Conservation (phyloP, 2,888 invertebrate species). For the Rhorus exstirpatorius region DNA sequence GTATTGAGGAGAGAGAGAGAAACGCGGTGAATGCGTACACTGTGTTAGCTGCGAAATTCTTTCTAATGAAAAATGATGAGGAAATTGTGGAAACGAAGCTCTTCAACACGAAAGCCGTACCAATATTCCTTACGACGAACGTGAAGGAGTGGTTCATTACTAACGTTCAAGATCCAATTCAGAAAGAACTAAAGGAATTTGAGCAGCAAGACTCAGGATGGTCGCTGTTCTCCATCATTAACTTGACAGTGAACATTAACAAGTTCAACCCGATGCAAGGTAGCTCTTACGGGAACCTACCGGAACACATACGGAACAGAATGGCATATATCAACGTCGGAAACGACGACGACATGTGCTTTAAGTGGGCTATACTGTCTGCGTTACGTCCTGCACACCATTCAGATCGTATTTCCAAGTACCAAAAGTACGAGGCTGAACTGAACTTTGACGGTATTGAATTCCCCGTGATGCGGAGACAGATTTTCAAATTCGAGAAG, state of each 20-base stretch:
- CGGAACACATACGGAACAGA: conserved; percentile 12
- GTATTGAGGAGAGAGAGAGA: conserved; percentile 7
- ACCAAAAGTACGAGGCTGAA: conserved; percentile 32
- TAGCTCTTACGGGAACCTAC: conserved; percentile 71
- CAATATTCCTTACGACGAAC: too few species aligned
- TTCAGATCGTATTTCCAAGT: conserved; percentile 58
- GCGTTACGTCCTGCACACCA: conserved; percentile 65
- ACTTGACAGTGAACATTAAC: conserved; percentile 73
- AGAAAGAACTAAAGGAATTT: too few species aligned
- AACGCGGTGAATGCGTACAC: conserved; percentile 63
- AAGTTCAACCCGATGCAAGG: conserved; percentile 72
- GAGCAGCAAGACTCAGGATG: conserved; percentile 54
- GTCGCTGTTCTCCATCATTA: conserved; percentile 69
- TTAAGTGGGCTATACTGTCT: conserved; percentile 72
- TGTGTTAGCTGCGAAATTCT: conserved; percentile 70
- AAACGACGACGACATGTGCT: conserved; percentile 55
- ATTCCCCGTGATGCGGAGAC: too few species aligned
- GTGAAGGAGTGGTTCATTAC: not conserved
- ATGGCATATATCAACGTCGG: conserved; percentile 48
- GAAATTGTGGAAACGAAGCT: conserved; percentile 70
- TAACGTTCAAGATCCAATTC: too few species aligned
- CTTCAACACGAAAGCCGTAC: too few species aligned
- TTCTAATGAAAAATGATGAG: conserved; percentile 57
- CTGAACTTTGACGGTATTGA: too few species aligned
- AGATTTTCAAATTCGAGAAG: conserved; percentile 62